These are phyloP conservation scores for Aphidius colemani DNA, from an alignment of 2,888 invertebrate species.

Conservation along the genomic window DNA sequence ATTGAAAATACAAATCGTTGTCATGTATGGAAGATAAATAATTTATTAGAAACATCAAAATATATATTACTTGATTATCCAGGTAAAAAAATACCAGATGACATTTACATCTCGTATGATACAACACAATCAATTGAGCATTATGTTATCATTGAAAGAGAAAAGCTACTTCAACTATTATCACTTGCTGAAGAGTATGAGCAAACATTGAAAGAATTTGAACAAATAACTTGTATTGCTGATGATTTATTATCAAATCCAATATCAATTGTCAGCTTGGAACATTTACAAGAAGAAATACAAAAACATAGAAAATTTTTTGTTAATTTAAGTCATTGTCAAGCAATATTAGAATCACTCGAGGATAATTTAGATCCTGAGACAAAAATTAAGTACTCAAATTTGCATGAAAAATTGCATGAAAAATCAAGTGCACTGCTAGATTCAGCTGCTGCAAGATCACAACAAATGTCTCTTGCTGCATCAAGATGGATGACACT, in stretches of 20 bases:
- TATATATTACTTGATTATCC: conserved; percentile 72
- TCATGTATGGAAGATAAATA: conserved; percentile 66
- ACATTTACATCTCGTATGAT: conserved; percentile 71
- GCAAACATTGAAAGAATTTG: conserved; percentile 84
- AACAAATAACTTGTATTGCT: conserved; percentile 83
- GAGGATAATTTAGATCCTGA: conserved; percentile 83
- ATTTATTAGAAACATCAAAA: conserved; percentile 69
- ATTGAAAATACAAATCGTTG: conserved; percentile 71
- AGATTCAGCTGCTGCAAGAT: conserved; percentile 79
- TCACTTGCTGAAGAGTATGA: conserved; percentile 85
- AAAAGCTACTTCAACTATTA: conserved; percentile 75
- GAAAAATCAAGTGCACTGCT: conserved; percentile 76
- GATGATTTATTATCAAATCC: conserved; percentile 80
- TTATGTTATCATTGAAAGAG: conserved; percentile 72
- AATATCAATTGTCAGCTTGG: conserved; percentile 74
- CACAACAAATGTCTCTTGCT: conserved; percentile 83
- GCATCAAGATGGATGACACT: conserved; percentile 83
- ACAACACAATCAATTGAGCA: conserved; percentile 73
- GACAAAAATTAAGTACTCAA: conserved; percentile 74
- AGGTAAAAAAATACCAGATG: conserved; percentile 70
- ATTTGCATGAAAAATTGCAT: conserved; percentile 77
- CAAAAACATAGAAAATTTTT: conserved; percentile 89
- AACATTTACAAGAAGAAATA: conserved; percentile 86
- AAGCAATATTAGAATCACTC: conserved; percentile 82
- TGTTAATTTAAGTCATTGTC: conserved; percentile 84